phyloP scores from a whole-genome alignment of 1,140 invertebrate species.

The Meloidogyne exigua region DNA sequence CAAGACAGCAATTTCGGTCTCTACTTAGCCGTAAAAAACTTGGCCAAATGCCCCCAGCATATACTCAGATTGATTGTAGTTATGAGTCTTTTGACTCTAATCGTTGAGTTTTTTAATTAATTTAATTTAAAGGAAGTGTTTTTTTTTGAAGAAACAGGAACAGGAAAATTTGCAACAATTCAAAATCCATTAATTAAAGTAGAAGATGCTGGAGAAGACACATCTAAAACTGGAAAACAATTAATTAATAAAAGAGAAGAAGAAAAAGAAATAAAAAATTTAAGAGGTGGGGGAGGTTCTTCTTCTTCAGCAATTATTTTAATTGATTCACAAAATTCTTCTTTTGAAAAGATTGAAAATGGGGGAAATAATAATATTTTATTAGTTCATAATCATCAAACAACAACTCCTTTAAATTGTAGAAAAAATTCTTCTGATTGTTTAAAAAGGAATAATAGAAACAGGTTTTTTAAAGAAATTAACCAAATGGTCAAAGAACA shows the following conservation, averaged over 20 bases:
- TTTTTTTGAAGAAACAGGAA: constrained; percentile 9
- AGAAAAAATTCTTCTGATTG: neutral
- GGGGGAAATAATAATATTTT: constrained; percentile 18
- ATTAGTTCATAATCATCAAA: neutral
- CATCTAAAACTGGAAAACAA: constrained; percentile 1
- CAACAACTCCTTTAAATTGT: neutral
- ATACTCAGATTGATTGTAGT: constrained; percentile 59
- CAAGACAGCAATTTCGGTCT: constrained; percentile 54
- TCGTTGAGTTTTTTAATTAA: constrained; percentile 16
- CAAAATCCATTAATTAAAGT: constrained; percentile 29
- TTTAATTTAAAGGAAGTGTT: neutral
- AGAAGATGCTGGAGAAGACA: constrained; percentile 11
- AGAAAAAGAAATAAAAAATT: constrained; percentile 9
- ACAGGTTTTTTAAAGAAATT: neutral
- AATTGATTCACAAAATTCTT: constrained; percentile 41
- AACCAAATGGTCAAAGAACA: too few relatives aligned
- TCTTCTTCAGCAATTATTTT: constrained; percentile 31
- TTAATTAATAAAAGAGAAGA: neutral
- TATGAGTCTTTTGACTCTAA: constrained; percentile 58
- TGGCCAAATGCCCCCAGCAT: constrained; percentile 60
- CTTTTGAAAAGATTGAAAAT: constrained; percentile 32
- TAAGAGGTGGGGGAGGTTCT: neutral
- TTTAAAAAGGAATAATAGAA: constrained; percentile 9
- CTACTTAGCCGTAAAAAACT: constrained; percentile 61
- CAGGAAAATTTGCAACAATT: neutral